phyloP scores from a whole-genome alignment of 2,888 invertebrate species.

The Bombylius discolor region DNA sequence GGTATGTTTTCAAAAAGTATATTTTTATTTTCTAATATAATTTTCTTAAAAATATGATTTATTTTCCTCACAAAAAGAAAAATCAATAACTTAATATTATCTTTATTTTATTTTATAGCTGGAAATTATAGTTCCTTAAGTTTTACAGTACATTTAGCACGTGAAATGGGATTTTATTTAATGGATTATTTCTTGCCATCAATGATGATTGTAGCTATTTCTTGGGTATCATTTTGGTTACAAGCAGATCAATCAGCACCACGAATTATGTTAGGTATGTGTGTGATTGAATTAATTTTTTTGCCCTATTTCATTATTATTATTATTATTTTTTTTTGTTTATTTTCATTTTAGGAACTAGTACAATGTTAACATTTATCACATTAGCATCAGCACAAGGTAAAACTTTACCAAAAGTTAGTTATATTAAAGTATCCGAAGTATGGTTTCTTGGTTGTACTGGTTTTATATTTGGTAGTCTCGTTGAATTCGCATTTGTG shows the following conservation, averaged over 20 bases:
- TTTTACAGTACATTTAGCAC: conserved; percentile 63
- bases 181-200: conserved; percentile 84
- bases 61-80: background rate
- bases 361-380: conserved; percentile 77
- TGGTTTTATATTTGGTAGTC: conserved; percentile 70
- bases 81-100: background rate
- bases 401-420: conserved; percentile 75
- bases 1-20: conserved; percentile 38
- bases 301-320: background rate
- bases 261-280: conserved; percentile 60
- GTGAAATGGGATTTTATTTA: conserved; percentile 75
- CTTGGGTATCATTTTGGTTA: conserved; percentile 83
- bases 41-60: background rate
- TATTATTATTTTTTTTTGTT: background rate
- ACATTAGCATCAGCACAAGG: conserved; percentile 74
- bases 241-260: conserved; percentile 78
- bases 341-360: conserved; percentile 43
- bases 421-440: conserved; percentile 80
- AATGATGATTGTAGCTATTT: conserved; percentile 71
- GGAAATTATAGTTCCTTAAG: conserved; percentile 71
- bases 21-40: background rate
- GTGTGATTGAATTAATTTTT: background rate
- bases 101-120: conserved; percentile 40
- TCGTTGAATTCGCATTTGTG: conserved; percentile 79
- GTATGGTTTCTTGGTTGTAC: conserved; percentile 81